phyloP scores from a whole-genome alignment of 2,888 invertebrate species.

The Sphaerophoria rueppellii region DNA sequence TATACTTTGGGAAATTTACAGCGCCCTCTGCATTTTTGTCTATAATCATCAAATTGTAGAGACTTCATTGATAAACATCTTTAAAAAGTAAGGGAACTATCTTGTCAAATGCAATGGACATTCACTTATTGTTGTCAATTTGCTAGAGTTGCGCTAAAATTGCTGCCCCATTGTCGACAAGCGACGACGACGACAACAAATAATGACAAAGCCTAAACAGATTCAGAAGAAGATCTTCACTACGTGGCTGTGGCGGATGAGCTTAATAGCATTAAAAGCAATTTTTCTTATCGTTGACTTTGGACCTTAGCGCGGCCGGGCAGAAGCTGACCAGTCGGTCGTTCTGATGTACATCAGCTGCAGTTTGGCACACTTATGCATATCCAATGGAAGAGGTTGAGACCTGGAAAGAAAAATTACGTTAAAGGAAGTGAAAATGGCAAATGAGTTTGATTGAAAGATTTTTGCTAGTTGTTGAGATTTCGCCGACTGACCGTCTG shows the following conservation, averaged over 20 bases:
- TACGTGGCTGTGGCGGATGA: slow-evolving; percentile 67
- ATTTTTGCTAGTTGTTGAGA: slow-evolving; percentile 22
- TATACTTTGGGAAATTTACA: slow-evolving; percentile 33
- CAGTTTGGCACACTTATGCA: slow-evolving; percentile 70
- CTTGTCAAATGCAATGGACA: slow-evolving; percentile 58
- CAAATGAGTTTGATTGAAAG: slow-evolving; percentile 73
- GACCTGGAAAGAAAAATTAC: not conserved
- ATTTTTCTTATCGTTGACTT: slow-evolving; percentile 59
- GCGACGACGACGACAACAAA: slow-evolving; percentile 5
- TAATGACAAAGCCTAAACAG: slow-evolving; percentile 48
- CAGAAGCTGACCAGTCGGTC: not conserved
- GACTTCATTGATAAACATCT: slow-evolving; percentile 50
- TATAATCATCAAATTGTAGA: slow-evolving; percentile 33
- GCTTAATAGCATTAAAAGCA: slow-evolving; percentile 72
- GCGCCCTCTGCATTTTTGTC: slow-evolving; percentile 31
- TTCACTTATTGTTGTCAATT: slow-evolving; percentile 73
- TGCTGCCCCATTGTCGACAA: slow-evolving; percentile 28
- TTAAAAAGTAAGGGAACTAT: slow-evolving; percentile 10
- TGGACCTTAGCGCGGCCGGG: slow-evolving; percentile 30
- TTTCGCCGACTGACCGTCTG: slow-evolving; percentile 28
- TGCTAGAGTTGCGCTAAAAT: slow-evolving; percentile 39
- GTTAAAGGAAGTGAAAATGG: slow-evolving; percentile 66
- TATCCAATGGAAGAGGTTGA: slow-evolving; percentile 57
- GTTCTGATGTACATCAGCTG: slow-evolving; percentile 26
- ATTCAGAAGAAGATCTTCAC: not conserved